Percentiles rank a stretch among this genome's conserved stretches.
Conservation (phyloP, 2,888 invertebrate species). For the Lepidonotus clava region DNA sequence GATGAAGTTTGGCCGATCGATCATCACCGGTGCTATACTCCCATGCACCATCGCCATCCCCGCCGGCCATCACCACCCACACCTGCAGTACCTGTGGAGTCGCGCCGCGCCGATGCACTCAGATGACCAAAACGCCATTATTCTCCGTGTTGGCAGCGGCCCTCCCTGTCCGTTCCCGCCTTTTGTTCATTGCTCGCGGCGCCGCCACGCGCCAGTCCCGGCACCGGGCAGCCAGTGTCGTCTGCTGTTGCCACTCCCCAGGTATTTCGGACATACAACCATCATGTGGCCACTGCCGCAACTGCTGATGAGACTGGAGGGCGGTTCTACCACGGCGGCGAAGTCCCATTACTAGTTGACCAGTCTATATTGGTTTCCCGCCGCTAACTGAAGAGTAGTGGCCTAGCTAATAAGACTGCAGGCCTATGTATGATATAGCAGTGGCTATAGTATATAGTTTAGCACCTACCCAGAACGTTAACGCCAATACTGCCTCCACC, state of each 20-base stretch:
- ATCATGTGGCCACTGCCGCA: background rate
- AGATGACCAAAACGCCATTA: conserved; percentile 32
- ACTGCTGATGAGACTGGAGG: too few relatives aligned
- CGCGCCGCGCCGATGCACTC: background rate
- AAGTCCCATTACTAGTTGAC: too few relatives aligned
- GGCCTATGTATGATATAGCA: too few relatives aligned
- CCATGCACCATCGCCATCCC: background rate
- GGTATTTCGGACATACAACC: conserved; percentile 20
- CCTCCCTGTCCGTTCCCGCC: background rate
- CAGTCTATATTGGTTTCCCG: too few relatives aligned
- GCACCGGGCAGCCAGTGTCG: background rate
- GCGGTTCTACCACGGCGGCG: too few relatives aligned
- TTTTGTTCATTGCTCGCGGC: background rate
- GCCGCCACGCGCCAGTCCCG: background rate
- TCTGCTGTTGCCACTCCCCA: conserved; percentile 14
- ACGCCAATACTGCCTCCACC: too few relatives aligned
- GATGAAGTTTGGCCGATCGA: background rate
- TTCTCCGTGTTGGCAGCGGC: conserved; percentile 17
- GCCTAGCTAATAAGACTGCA: too few relatives aligned
- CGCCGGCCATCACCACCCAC: background rate
- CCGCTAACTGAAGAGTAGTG: too few relatives aligned
- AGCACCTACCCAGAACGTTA: too few relatives aligned
- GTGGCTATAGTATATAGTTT: too few relatives aligned
- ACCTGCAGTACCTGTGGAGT: background rate
- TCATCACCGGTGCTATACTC: background rate